These are phyloP conservation scores for Zalophus californianus DNA, from an alignment of 2,797 vertebrate genomes.

Conservation along the genomic window DNA sequence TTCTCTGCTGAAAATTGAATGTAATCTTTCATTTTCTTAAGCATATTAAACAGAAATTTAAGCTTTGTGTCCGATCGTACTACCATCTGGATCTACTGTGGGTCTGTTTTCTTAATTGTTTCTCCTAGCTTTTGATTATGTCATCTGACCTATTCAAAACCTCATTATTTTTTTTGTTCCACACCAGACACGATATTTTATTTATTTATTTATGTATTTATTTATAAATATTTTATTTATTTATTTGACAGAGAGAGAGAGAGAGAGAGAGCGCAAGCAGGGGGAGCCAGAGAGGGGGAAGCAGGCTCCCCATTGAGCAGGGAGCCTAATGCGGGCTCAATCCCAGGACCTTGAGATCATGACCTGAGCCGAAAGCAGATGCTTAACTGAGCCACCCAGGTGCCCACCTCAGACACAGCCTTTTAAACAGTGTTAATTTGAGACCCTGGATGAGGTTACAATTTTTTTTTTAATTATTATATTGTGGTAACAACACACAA, in stretches of 20 bases:
- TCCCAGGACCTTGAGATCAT: background rate
- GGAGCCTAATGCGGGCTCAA: background rate
- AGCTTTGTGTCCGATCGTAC: background rate
- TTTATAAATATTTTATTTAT: background rate
- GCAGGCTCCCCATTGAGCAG: background rate
- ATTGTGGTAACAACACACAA: background rate
- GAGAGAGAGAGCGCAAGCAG: background rate
- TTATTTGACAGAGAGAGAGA: background rate
- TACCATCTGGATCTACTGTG: background rate
- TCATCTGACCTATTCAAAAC: background rate
- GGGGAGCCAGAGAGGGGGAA: background rate
- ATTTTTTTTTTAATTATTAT: background rate
- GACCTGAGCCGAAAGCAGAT: background rate
- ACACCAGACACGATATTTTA: background rate
- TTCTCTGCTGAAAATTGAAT: slow-evolving; percentile 10
- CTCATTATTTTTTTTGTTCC: slow-evolving; percentile 24
- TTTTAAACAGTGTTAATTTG: slow-evolving; percentile 22
- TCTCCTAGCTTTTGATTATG: background rate
- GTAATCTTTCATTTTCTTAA: background rate
- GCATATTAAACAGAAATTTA: background rate
- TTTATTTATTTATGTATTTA: background rate
- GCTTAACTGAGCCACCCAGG: background rate
- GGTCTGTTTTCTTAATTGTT: background rate
- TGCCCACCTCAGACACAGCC: background rate
- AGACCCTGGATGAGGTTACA: background rate